A percentile compares a stretch with the other conserved stretches of the same genome.
Evolutionary conservation across 2,888 invertebrate genomes (phyloP).

Genomic region (Andrena fulva): DNA sequence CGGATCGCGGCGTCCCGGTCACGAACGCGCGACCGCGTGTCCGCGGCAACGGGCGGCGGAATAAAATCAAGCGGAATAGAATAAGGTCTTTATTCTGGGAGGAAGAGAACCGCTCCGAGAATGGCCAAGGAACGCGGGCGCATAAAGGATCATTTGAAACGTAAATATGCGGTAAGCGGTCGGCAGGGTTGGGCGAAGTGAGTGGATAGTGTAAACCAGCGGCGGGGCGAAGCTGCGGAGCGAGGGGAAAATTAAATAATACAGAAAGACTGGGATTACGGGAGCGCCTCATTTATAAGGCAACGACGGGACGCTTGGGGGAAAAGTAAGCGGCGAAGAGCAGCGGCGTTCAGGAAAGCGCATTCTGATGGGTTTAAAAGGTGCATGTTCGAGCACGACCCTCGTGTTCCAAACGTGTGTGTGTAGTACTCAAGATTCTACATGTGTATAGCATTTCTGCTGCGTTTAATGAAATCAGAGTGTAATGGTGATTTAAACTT

Average conservation of each 20-base stretch:
- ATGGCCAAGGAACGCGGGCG: conserved; percentile 10
- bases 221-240: not conserved
- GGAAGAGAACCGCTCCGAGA: not conserved
- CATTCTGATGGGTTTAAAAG: conserved; percentile 15
- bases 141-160: conserved; percentile 44
- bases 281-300: conserved; percentile 32
- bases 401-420: not conserved
- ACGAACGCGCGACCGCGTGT: not conserved
- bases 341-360: conserved; percentile 10
- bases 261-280: conserved; percentile 43
- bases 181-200: not conserved
- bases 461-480: no score
- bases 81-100: conserved; percentile 44
- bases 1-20: conserved; percentile 14
- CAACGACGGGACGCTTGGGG: conserved; percentile 12
- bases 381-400: not conserved
- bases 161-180: conserved; percentile 44
- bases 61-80: conserved; percentile 37
- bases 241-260: conserved; percentile 44
- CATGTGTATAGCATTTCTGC: no score
- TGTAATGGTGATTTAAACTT: no score
- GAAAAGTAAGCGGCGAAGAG: not conserved
- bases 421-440: not conserved
- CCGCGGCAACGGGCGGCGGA: not conserved
- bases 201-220: conserved; percentile 14